phyloP scores from a whole-genome alignment of 1,140 invertebrate species.

The Colletes latitarsis region DNA sequence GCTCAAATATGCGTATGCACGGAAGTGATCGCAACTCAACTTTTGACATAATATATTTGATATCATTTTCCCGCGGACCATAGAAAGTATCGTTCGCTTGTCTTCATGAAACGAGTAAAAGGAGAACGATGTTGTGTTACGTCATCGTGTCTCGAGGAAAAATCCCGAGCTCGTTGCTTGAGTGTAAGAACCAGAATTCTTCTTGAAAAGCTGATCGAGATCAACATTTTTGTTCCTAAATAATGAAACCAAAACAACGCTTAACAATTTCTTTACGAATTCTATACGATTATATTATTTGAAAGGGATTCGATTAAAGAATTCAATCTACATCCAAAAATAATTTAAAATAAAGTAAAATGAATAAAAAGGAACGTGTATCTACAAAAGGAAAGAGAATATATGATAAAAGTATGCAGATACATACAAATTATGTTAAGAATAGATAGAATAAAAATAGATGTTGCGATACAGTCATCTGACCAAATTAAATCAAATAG shows the following conservation, averaged over 20 bases:
- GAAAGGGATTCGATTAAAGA: neutral
- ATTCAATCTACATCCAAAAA: neutral
- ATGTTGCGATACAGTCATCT: too few species aligned
- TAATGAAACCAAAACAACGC: neutral
- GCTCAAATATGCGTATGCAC: neutral
- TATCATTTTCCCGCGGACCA: too few species aligned
- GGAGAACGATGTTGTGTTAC: neutral
- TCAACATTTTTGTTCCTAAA: neutral
- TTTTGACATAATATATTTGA: too few species aligned
- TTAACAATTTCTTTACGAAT: neutral
- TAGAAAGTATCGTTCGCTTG: neutral
- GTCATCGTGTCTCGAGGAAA: neutral
- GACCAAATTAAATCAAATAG: too few species aligned
- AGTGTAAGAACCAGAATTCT: slow-evolving; percentile 7
- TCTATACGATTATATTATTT: neutral
- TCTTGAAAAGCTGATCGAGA: slow-evolving; percentile 11
- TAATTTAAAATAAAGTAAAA: too few species aligned
- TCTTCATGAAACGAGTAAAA: neutral
- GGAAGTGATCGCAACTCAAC: neutral
- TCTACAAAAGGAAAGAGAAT: too few species aligned
- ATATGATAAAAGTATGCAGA: too few species aligned
- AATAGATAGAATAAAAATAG: too few species aligned
- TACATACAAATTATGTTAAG: too few species aligned
- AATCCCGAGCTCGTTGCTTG: too few species aligned
- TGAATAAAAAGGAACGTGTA: too few species aligned